These are phyloP conservation scores for Germaria angustata DNA, from an alignment of 2,888 invertebrate genomes.

Conservation along the genomic window DNA sequence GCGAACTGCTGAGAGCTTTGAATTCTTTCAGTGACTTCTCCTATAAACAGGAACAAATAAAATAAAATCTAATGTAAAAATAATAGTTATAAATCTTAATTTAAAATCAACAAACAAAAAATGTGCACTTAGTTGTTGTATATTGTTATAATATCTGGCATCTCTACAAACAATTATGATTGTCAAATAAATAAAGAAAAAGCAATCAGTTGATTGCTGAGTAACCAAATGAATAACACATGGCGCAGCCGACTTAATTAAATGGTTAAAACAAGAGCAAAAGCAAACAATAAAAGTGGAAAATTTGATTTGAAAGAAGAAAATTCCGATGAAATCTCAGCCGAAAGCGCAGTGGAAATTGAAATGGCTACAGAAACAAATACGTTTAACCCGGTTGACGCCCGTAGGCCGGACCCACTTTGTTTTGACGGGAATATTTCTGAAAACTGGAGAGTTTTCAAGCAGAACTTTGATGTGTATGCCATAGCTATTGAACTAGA, in stretches of 20 bases:
- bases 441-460: conserved; percentile 41
- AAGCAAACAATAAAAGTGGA: not conserved
- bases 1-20: conserved; percentile 76
- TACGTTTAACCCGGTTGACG: not conserved
- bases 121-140: too few relatives aligned
- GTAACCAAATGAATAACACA: conserved; percentile 13
- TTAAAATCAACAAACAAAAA: too few relatives aligned
- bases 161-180: too few relatives aligned
- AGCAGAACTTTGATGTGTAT: conserved; percentile 51
- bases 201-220: too few relatives aligned
- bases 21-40: conserved; percentile 67
- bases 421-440: conserved; percentile 1
- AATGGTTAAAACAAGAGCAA: conserved; percentile 21
- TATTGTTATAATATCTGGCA: too few relatives aligned
- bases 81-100: too few relatives aligned
- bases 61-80: too few relatives aligned
- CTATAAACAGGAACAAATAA: not conserved
- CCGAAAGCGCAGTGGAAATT: too few relatives aligned
- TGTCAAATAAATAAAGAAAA: too few relatives aligned
- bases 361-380: too few relatives aligned
- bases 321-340: too few relatives aligned
- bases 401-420: not conserved
- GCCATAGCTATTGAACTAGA: conserved; percentile 28
- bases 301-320: too few relatives aligned
- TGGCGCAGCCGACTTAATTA: conserved; percentile 14